Percentiles rank a stretch among this genome's conserved stretches.
These are phyloP conservation scores for Hirtodrosophila duncani DNA, from an alignment of 2,888 invertebrate species.

Conservation along the genomic window DNA sequence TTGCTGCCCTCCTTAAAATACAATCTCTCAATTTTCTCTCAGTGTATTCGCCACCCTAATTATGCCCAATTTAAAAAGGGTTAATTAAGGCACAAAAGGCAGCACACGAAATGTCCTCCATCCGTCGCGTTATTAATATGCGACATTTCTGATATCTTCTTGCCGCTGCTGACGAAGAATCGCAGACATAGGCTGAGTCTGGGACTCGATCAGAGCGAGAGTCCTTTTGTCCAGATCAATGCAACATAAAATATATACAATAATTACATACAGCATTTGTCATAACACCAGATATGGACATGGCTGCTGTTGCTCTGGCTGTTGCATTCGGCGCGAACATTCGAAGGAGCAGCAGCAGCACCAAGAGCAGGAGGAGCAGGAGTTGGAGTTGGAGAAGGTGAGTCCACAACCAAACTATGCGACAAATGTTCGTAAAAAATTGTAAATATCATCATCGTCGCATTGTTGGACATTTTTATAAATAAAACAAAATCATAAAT, in stretches of 20 bases:
- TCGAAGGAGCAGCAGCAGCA: constrained; percentile 19
- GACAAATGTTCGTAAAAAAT: constrained; percentile 57
- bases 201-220: constrained; percentile 34
- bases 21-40: constrained; percentile 25
- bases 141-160: constrained; percentile 71
- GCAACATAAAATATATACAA: constrained; percentile 47
- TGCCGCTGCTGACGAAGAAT: constrained; percentile 25
- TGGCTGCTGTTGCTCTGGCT: constrained; percentile 34
- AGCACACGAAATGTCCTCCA: constrained; percentile 54
- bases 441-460: constrained; percentile 68
- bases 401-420: constrained; percentile 46
- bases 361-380: constrained; percentile 32
- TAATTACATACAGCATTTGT: constrained; percentile 74
- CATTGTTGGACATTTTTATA: constrained; percentile 62
- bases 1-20: too few species aligned
- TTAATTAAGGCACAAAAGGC: constrained; percentile 74
- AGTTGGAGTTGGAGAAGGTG: constrained; percentile 4
- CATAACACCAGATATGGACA: constrained; percentile 72
- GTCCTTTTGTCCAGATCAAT: constrained; percentile 19
- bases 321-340: constrained; percentile 51
- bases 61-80: constrained; percentile 76
- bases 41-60: constrained; percentile 57
- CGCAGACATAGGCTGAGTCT: not conserved
- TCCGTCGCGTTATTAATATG: constrained; percentile 68
- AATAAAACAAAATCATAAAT: constrained; percentile 73